Conservation (phyloP, 1,140 invertebrate genomes). For the Hyphantria cunea region DNA sequence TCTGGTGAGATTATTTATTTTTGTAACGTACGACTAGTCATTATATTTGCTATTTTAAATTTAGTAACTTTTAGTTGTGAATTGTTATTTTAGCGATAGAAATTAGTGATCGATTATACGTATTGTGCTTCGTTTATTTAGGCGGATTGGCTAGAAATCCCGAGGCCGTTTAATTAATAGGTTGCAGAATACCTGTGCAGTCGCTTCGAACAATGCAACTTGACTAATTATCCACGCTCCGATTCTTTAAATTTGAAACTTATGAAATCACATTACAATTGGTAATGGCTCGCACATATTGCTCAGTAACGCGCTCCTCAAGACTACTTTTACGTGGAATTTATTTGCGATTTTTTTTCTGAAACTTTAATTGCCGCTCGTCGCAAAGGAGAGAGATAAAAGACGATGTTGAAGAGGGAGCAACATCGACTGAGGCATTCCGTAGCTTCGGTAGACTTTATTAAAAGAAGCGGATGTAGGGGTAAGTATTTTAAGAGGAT, state of each 20-base stretch:
- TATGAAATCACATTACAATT: conserved; percentile 64
- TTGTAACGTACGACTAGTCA: conserved; percentile 67
- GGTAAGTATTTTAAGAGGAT: conserved; percentile 81
- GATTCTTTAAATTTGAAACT: conserved; percentile 76
- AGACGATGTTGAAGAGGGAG: conserved; percentile 67
- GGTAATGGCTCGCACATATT: conserved; percentile 36
- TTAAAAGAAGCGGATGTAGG: conserved; percentile 81
- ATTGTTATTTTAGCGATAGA: conserved; percentile 68
- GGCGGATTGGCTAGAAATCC: conserved; percentile 55
- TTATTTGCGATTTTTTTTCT: conserved; percentile 73
- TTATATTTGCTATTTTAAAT: conserved; percentile 52
- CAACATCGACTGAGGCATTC: conserved; percentile 70
- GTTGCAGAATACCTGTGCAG: conserved; percentile 70
- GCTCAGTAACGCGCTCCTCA: conserved; percentile 36
- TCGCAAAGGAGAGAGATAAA: conserved; percentile 71
- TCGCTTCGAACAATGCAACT: conserved; percentile 71
- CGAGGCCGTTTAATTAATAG: conserved; percentile 60
- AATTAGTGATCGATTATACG: conserved; percentile 36
- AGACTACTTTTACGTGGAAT: conserved; percentile 66
- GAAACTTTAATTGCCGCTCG: conserved; percentile 70
- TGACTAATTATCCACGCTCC: conserved; percentile 70
- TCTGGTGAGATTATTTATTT: conserved; percentile 76
- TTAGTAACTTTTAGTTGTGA: conserved; percentile 38
- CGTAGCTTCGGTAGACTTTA: conserved; percentile 76
- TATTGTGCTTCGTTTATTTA: conserved; percentile 66